These are phyloP conservation scores for Ectemnius continuus DNA, from an alignment of 2,888 invertebrate species.

Conservation along the genomic window DNA sequence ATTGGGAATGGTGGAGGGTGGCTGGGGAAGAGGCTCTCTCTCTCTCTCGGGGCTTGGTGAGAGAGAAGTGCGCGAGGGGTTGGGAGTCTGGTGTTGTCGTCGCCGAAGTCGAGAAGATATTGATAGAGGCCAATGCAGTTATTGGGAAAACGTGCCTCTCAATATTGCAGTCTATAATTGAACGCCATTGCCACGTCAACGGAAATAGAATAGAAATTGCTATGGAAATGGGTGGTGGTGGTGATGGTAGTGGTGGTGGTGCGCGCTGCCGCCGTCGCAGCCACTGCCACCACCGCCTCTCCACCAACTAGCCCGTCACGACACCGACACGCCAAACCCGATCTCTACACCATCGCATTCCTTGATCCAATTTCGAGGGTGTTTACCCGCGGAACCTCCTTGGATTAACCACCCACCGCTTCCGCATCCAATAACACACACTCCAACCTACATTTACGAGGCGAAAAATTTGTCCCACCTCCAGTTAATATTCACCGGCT, in stretches of 20 bases:
- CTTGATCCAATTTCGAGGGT: background rate
- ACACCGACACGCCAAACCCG: background rate
- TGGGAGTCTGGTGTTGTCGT: constrained; percentile 24
- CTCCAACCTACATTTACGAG: too few relatives aligned
- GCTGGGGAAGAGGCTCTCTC: too few relatives aligned
- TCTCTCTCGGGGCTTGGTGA: too few relatives aligned
- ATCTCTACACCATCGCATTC: background rate
- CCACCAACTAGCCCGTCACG: too few relatives aligned
- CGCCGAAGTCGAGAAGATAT: constrained; percentile 45
- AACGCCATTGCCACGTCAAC: constrained; percentile 74
- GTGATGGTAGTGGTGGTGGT: constrained; percentile 10
- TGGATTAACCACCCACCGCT: constrained; percentile 21
- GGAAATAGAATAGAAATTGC: constrained; percentile 76
- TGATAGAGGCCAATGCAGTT: constrained; percentile 62
- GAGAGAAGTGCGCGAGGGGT: constrained; percentile 37
- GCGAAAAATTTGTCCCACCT: too few relatives aligned
- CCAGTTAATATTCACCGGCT: too few relatives aligned
- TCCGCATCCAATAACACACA: too few relatives aligned
- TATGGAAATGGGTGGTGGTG: constrained; percentile 68
- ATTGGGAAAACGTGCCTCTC: constrained; percentile 74
- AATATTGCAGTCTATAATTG: constrained; percentile 75
- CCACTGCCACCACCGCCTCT: background rate
- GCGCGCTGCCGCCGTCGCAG: constrained; percentile 23
- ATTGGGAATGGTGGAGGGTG: background rate
- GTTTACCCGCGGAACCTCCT: constrained; percentile 19